phyloP scores from a whole-genome alignment of 2,113 vertebrate genomes.

The Progne subis region DNA sequence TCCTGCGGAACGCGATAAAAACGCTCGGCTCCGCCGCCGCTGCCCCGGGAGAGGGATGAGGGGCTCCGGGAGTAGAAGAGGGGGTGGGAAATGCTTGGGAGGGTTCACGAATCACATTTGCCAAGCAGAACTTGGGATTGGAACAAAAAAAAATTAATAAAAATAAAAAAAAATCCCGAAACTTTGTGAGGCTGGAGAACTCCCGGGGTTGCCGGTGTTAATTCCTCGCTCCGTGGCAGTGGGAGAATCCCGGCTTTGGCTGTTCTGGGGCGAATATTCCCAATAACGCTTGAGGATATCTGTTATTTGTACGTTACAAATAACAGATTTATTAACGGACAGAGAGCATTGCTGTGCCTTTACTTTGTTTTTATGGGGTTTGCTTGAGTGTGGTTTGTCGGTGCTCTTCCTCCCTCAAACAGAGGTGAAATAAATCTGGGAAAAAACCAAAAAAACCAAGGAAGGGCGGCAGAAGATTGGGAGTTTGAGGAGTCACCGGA shows the following conservation, averaged over 20 bases:
- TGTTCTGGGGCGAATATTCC: neutral
- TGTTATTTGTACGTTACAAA: neutral
- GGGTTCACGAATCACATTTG: slow-evolving; percentile 31
- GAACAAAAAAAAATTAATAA: neutral
- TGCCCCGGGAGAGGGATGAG: neutral
- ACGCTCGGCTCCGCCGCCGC: neutral
- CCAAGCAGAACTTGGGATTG: too few species aligned
- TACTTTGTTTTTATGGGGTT: neutral
- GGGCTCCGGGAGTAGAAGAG: too few species aligned
- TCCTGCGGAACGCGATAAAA: neutral
- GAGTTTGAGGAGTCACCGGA: neutral
- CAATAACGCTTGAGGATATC: neutral
- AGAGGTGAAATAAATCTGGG: neutral
- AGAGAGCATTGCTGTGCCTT: neutral
- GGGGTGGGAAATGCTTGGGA: neutral
- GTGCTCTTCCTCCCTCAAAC: neutral
- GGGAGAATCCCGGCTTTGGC: too few species aligned
- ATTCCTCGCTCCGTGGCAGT: neutral
- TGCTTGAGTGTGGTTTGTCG: neutral
- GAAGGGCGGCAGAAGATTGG: neutral
- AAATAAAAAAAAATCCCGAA: neutral
- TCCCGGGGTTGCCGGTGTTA: neutral
- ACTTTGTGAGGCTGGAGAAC: neutral
- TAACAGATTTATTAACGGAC: neutral
- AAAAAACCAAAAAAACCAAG: neutral